Evolutionary conservation across 2,888 invertebrate genomes (phyloP).

Genomic region (Saturnia japonica): DNA sequence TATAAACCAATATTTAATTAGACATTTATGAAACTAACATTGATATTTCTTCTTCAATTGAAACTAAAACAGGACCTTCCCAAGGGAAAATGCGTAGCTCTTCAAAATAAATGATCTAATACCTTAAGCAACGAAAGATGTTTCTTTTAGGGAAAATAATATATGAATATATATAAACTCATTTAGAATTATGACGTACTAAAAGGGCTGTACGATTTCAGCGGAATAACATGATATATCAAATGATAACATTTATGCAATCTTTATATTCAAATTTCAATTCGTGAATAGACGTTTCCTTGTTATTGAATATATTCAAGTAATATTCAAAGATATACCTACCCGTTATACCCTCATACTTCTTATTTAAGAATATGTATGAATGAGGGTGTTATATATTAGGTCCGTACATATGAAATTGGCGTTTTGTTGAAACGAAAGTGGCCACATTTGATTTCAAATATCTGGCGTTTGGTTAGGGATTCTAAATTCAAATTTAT

Average conservation of each 20-base stretch:
- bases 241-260: constrained; percentile 1
- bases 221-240: background rate
- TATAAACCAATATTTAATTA: background rate
- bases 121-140: background rate
- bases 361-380: background rate
- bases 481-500: too few species aligned
- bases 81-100: background rate
- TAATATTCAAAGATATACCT: background rate
- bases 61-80: background rate
- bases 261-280: background rate
- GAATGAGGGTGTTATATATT: background rate
- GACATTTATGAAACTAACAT: background rate
- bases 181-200: background rate
- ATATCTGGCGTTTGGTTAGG: too few species aligned
- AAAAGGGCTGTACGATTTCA: background rate
- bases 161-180: background rate
- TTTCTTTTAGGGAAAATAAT: background rate
- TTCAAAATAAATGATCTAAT: background rate
- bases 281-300: background rate
- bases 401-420: too few species aligned
- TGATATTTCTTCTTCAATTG: background rate
- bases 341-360: background rate
- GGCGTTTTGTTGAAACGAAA: too few species aligned
- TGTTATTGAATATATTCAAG: background rate
- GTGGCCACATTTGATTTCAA: too few species aligned